Conservation (phyloP, 1,140 invertebrate genomes). For the Nixonia krombeini region DNA sequence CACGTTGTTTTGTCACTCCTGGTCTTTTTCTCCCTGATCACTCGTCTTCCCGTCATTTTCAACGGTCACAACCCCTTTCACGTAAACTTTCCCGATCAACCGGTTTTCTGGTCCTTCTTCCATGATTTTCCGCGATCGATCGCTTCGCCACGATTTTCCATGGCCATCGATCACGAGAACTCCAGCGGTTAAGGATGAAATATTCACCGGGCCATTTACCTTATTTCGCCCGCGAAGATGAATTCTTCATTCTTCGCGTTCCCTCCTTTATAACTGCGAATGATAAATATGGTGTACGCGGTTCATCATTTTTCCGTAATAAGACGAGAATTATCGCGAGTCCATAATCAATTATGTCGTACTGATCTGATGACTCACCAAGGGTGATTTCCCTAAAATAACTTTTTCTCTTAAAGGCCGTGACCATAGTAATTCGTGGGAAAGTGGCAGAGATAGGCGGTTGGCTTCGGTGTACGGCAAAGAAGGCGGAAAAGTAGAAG, state of each 20-base stretch:
- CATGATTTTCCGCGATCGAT: neutral
- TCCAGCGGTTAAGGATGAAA: neutral
- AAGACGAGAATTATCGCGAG: no score
- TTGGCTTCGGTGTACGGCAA: neutral
- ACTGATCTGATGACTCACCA: no score
- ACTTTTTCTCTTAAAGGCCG: no score
- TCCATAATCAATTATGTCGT: no score
- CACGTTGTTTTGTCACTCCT: constrained; percentile 1
- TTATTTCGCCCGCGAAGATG: neutral
- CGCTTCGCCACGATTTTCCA: neutral
- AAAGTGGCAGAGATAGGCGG: no score
- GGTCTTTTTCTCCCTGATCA: neutral
- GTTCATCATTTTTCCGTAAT: no score
- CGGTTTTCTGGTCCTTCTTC: neutral
- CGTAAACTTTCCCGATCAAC: neutral
- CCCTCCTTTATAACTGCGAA: constrained; percentile 3
- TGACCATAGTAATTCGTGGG: no score
- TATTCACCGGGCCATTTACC: neutral
- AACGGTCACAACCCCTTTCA: no score
- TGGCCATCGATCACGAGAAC: neutral
- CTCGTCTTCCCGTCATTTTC: no score
- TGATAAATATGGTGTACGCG: neutral
- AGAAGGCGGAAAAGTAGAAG: neutral
- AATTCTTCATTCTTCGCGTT: constrained; percentile 9
- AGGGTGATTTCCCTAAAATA: no score